phyloP scores from a whole-genome alignment of 2,888 invertebrate species.

The Phortica magna region DNA sequence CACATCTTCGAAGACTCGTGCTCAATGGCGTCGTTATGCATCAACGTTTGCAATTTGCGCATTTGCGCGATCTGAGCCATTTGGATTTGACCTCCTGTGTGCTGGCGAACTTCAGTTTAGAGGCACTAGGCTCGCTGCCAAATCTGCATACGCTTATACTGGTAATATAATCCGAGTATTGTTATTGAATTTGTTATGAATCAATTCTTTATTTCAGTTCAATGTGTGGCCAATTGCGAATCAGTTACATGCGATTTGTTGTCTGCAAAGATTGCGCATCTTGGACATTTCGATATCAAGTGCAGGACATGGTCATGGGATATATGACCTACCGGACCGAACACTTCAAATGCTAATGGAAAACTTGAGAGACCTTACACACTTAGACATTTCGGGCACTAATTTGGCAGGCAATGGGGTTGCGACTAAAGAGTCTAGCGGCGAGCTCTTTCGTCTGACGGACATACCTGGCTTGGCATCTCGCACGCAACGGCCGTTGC shows the following conservation, averaged over 20 bases:
- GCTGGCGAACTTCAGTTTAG: constrained; percentile 76
- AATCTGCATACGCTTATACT: constrained; percentile 87
- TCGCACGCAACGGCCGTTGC: constrained; percentile 86
- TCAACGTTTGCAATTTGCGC: constrained; percentile 73
- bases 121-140: constrained; percentile 81
- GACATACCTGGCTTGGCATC: constrained; percentile 92
- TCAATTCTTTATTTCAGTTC: constrained; percentile 76
- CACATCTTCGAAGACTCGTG: constrained; percentile 75
- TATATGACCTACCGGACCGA: constrained; percentile 86
- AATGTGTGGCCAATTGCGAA: constrained; percentile 84
- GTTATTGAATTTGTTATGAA: too few species aligned
- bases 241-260: constrained; percentile 81
- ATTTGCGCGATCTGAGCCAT: constrained; percentile 73
- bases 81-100: constrained; percentile 77
- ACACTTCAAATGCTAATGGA: constrained; percentile 84
- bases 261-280: constrained; percentile 82
- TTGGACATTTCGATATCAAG: constrained; percentile 91
- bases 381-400: constrained; percentile 96
- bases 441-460: constrained; percentile 69
- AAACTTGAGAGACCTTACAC: constrained; percentile 86
- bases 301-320: constrained; percentile 82
- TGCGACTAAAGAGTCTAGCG: constrained; percentile 79
- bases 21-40: constrained; percentile 77
- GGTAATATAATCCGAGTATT: not conserved
- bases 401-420: constrained; percentile 94